These are phyloP conservation scores for Dicentrarchus labrax DNA, from an alignment of 2,113 vertebrate species.

Conservation along the genomic window DNA sequence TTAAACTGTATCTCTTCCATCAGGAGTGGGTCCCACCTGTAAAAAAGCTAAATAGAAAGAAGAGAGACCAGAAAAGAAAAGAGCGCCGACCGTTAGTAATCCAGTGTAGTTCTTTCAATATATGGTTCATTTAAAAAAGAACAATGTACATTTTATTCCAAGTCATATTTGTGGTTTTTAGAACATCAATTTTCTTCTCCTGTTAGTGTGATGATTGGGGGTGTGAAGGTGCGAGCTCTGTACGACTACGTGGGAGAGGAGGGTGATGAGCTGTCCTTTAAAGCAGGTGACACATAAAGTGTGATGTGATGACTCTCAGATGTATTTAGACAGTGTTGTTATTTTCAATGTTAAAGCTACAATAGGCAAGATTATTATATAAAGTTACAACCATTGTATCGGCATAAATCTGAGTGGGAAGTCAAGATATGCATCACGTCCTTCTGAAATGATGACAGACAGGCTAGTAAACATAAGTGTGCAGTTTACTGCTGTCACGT, in stretches of 20 bases:
- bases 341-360: conserved; percentile 1
- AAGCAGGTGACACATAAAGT: conserved; percentile 79
- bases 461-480: neutral
- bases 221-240: conserved; percentile 85
- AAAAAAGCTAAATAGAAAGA: conserved; percentile 84
- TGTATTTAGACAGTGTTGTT: neutral
- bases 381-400: conserved; percentile 17
- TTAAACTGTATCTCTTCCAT: conserved; percentile 1
- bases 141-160: neutral
- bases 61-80: conserved; percentile 77
- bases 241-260: conserved; percentile 85
- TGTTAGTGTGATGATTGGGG: conserved; percentile 85
- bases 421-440: neutral
- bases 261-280: conserved; percentile 85
- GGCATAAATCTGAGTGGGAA: neutral
- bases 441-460: neutral
- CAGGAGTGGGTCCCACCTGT: conserved; percentile 87
- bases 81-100: conserved; percentile 78
- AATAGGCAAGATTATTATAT: neutral
- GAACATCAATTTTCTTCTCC: conserved; percentile 5
- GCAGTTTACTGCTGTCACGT: neutral
- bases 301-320: conserved; percentile 5
- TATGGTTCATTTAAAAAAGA: neutral
- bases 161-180: neutral
- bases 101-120: neutral